These are phyloP conservation scores for Candoia aspera DNA, from an alignment of 2,113 vertebrate species.

Conservation along the genomic window DNA sequence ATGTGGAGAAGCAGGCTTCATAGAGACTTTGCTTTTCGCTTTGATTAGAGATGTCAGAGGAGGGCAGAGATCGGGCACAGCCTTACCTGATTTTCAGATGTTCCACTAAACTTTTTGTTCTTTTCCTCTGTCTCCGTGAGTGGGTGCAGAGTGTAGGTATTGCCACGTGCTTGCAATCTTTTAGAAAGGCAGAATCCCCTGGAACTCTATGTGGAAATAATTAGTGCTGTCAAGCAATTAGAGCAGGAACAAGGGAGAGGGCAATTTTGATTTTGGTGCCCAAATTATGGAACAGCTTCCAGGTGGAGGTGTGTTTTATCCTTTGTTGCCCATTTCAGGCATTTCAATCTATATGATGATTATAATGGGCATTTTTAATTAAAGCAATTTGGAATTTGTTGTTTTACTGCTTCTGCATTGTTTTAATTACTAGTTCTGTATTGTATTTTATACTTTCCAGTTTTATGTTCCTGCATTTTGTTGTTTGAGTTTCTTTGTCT, in stretches of 20 bases:
- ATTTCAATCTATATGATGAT: background rate
- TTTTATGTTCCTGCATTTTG: background rate
- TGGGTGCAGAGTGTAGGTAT: background rate
- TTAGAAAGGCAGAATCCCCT: background rate
- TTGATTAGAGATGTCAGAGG: background rate
- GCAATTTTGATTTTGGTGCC: background rate
- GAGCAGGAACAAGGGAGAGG: background rate
- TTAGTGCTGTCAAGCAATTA: background rate
- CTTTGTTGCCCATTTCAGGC: background rate
- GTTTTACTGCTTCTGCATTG: background rate
- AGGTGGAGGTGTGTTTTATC: background rate
- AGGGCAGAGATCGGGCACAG: background rate
- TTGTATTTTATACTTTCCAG: background rate
- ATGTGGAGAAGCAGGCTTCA: background rate
- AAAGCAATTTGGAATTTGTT: background rate
- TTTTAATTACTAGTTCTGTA: constrained; percentile 1
- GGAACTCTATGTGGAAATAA: background rate
- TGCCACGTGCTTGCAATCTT: background rate
- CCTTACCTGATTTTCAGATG: background rate
- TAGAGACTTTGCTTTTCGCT: background rate
- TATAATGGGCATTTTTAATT: background rate
- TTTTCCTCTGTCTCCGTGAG: background rate
- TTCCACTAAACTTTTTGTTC: background rate
- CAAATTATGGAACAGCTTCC: background rate
- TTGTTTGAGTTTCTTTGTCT: background rate